Evolutionary conservation across 2,888 invertebrate genomes (phyloP).

Genomic region (Acanthosoma haemorrhoidale): DNA sequence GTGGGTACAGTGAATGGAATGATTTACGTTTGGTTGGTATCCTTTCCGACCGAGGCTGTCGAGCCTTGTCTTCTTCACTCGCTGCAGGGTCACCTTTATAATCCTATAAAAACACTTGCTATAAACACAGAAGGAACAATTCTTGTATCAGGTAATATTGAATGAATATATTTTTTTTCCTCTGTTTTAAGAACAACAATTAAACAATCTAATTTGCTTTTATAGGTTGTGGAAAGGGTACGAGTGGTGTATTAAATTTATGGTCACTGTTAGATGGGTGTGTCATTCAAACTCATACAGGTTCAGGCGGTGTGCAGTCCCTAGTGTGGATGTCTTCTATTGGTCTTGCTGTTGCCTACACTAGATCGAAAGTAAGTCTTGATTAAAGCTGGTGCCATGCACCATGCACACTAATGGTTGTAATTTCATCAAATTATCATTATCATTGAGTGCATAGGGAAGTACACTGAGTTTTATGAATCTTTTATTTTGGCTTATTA

Average conservation of each 20-base stretch:
- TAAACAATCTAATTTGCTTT: neutral
- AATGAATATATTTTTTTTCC: too few relatives aligned
- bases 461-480: too few relatives aligned
- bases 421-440: too few relatives aligned
- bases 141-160: conserved; percentile 50
- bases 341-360: conserved; percentile 52
- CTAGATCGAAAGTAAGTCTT: conserved; percentile 50
- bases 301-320: conserved; percentile 51
- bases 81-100: conserved; percentile 53
- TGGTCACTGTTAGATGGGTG: conserved; percentile 58
- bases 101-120: conserved; percentile 51
- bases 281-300: conserved; percentile 53
- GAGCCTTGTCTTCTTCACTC: conserved; percentile 46
- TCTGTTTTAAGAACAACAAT: neutral
- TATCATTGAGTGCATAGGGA: too few relatives aligned
- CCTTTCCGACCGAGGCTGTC: conserved; percentile 37
- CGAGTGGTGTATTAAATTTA: conserved; percentile 54
- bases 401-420: too few relatives aligned
- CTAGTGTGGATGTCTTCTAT: conserved; percentile 52
- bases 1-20: conserved; percentile 54
- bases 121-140: conserved; percentile 52
- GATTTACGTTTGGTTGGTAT: conserved; percentile 50
- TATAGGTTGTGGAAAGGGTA: conserved; percentile 47
- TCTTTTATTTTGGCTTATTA: too few relatives aligned
- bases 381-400: too few relatives aligned